These are phyloP conservation scores for Anisognathus igniventris DNA, from an alignment of 2,797 vertebrate species.

Conservation along the genomic window DNA sequence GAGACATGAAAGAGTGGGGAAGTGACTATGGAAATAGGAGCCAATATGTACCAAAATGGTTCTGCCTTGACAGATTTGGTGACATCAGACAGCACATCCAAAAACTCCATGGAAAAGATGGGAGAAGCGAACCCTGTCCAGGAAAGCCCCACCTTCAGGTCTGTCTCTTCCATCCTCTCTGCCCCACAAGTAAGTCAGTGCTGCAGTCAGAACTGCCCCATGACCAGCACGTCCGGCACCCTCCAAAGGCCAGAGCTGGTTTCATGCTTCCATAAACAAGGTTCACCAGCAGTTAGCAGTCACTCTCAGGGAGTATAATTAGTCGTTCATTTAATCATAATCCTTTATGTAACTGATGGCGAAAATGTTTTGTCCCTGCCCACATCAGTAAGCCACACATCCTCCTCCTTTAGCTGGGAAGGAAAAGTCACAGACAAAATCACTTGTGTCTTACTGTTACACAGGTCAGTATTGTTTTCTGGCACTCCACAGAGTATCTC, in stretches of 20 bases:
- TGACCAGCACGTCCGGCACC: rapidly evolving
- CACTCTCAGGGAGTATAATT: neutral
- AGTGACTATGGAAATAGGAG: rapidly evolving
- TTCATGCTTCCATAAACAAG: neutral
- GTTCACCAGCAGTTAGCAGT: neutral
- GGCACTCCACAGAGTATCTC: neutral
- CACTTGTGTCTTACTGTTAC: neutral
- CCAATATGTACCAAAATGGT: neutral
- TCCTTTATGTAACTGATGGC: neutral
- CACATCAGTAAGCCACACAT: neutral
- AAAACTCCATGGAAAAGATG: neutral
- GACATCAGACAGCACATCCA: neutral
- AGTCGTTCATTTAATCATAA: neutral
- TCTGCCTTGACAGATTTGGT: neutral
- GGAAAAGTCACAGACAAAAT: neutral
- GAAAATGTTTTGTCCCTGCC: neutral
- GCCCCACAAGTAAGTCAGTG: neutral
- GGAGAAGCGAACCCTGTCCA: neutral
- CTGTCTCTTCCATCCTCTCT: neutral
- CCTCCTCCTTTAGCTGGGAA: neutral
- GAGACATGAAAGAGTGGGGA: neutral
- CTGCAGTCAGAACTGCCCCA: neutral
- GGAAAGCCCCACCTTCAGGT: neutral
- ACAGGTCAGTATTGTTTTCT: neutral
- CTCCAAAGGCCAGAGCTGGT: neutral